phyloP scores from a whole-genome alignment of 2,113 vertebrate genomes.

The Penelope pileata region DNA sequence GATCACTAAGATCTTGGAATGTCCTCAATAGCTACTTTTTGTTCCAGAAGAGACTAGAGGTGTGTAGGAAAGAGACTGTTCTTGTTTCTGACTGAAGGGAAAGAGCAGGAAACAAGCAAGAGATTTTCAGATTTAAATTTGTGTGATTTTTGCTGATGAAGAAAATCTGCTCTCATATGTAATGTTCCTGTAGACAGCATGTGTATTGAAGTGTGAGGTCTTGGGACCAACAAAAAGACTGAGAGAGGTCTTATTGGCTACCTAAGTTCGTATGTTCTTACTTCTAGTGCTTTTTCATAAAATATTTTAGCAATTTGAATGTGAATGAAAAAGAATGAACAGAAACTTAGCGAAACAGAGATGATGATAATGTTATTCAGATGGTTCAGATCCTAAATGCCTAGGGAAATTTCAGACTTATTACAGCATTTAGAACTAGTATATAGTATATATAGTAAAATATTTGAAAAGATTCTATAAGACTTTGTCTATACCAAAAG shows the following conservation, averaged over 20 bases:
- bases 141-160: neutral
- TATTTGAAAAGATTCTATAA: neutral
- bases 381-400: neutral
- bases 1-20: neutral
- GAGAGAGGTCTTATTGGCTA: neutral
- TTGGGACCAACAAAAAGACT: neutral
- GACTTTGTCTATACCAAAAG: neutral
- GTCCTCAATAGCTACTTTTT: neutral
- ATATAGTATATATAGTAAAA: neutral
- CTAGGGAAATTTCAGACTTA: neutral
- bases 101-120: neutral
- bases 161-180: neutral
- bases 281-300: neutral
- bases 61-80: neutral
- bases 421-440: neutral
- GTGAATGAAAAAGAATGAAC: neutral
- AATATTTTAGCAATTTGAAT: neutral
- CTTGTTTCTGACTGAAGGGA: neutral
- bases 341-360: neutral
- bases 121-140: neutral
- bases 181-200: neutral
- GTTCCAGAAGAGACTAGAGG: neutral
- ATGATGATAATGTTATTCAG: neutral
- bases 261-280: neutral
- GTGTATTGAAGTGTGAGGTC: fast-evolving